phyloP scores from a whole-genome alignment of 2,113 vertebrate species.

The Turdus rufiventris region DNA sequence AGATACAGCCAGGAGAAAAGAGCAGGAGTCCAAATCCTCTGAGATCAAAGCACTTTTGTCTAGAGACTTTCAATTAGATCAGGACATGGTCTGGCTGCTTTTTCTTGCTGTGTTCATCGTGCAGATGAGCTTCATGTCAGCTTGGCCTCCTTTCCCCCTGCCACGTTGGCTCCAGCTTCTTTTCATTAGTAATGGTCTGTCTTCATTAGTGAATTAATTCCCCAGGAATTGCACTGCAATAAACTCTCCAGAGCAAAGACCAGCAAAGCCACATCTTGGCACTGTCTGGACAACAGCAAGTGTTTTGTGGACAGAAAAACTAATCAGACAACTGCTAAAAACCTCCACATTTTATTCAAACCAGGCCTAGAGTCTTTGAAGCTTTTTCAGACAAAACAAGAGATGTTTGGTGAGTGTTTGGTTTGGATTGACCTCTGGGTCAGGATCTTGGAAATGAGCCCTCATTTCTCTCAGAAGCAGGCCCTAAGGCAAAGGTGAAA shows the following conservation, averaged over 20 bases:
- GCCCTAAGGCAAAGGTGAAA: neutral
- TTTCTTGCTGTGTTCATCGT: neutral
- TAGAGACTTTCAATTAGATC: constrained; percentile 21
- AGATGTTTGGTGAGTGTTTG: neutral
- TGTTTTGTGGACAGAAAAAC: neutral
- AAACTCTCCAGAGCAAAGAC: neutral
- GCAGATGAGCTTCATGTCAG: constrained; percentile 35
- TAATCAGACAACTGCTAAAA: neutral
- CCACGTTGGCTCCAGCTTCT: neutral
- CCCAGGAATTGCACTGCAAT: neutral
- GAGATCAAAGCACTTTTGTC: constrained; percentile 19
- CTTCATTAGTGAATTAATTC: constrained; percentile 44
- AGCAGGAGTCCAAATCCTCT: neutral
- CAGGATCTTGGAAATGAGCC: neutral
- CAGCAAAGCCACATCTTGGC: neutral
- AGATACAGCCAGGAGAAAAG: neutral
- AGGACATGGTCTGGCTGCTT: constrained; percentile 13
- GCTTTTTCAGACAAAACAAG: neutral
- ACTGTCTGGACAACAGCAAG: neutral
- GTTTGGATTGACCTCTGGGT: neutral
- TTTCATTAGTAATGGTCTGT: constrained; percentile 8
- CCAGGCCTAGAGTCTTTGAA: neutral
- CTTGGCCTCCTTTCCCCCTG: constrained; percentile 10
- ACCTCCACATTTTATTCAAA: neutral
- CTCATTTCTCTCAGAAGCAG: neutral